Base-by-base conservation (phyloP, 2,888 invertebrate genomes). In the Metalampra italica region DNA sequence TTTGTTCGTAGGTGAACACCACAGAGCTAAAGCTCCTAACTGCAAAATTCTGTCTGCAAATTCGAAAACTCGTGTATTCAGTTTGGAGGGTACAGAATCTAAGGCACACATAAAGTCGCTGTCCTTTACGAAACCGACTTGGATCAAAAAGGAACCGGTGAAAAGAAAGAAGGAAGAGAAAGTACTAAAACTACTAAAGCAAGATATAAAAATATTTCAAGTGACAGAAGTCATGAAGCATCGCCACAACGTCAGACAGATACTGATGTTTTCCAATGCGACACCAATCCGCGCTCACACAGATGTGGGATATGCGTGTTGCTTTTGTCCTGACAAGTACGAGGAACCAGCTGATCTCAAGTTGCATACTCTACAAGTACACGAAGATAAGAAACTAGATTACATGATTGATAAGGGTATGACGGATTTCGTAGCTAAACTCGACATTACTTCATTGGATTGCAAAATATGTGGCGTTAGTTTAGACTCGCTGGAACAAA, bases 191-290 rank as follows among this genome's bases (percentile, higher is more conserved):
- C 9, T 34, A 3, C 3, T 11, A 9, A 11, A 3, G 11, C 7
- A 34, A 34, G 34, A 11, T 9, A 11, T 34, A 9, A 34, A 34
- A 9, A 11, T 34, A 9, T 8, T 9, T 34, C 34, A 34, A 11
- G 34, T 34, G 9, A 34, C 34, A 9, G 34, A 34, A 7, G 34
- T 34, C 3, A 41, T 41, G 29, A 30, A 30, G 8, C 43, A 43
- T 32, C 32, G 11, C 3, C 15, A 34, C 7, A 44, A 45, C 29
- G 12, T 42, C 1, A 13, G 60, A 51, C 63, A 66, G 43, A 59
- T 80, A 12, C 55, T 80, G 1, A 50, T 61, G 2, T 59, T 59
- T 46, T 64, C 80, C 0, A 82, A 81, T 43, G 81, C 81, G 0
- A 81, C 82, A 0, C 77, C 79, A 0, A 78, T 46, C 15, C n/a